Base-by-base conservation (phyloP, 2,888 invertebrate genomes). In the Monoplex corrugatus region DNA sequence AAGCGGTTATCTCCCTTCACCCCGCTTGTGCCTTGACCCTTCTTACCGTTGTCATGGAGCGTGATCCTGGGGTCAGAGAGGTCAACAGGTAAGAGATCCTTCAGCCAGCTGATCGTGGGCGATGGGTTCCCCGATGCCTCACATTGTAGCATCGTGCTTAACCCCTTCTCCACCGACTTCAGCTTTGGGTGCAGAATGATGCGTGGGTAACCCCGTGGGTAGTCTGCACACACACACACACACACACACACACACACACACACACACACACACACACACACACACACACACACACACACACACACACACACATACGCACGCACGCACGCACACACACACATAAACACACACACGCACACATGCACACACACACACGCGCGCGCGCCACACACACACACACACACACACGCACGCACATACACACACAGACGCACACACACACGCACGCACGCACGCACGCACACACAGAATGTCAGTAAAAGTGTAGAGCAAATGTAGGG, bases 181-280 rank as follows among this genome's bases (percentile, higher is more conserved):
- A 80, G n/a, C 78, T 80, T 80, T 40, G 78, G 78, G 43, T 80
- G 78, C 23, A 43, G 40, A 23, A 43, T 80, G 8, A 80, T 43
- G 8, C 40, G 40, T 5, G 78, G 78, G 28, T 80, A 80, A 8
- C 78, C 78, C 6, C 28, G 78, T 8, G 78, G 78, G 16, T 35
- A 38, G 75, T 8, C 75, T 75, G 75, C 23, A 57, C 68, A 72
- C n/a, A 72, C 28, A 72, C 32, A 32, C 72, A 75, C 72, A 75
- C 72, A 32, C 16, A 40, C 13, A 78, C 75, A 78, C 40, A 40
- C 40, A 16, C 75, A 40, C 16, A 40, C 78, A 40, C 32, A 32
- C 40, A 40, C 40, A 80, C 78, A 80, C 78, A 80, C 78, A 80
- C 78, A 80, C 78, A 68, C 35, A 75, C 75, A 38, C 75, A 75